These are phyloP conservation scores for Onchidella celtica DNA, from an alignment of 2,888 invertebrate genomes.

Conservation along the genomic window DNA sequence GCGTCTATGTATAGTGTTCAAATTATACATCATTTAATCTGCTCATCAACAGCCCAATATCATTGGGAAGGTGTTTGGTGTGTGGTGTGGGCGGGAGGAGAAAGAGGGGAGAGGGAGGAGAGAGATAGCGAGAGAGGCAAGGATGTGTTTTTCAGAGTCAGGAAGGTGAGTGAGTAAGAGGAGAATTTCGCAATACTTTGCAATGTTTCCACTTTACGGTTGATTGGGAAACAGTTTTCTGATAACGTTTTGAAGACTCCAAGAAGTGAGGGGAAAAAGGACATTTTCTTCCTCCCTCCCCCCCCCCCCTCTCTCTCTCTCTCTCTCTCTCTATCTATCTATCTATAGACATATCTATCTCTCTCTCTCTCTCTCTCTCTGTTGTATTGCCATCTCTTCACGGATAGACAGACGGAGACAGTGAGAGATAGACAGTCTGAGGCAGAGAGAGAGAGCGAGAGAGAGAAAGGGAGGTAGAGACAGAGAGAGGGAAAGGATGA, in stretches of 20 bases:
- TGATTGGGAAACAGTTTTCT: too few species aligned
- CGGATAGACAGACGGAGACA: not conserved
- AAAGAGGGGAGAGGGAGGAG: not conserved
- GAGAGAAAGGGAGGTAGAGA: not conserved
- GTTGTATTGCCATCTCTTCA: not conserved
- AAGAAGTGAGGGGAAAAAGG: not conserved
- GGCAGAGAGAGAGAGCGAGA: not conserved
- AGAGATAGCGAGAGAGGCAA: not conserved
- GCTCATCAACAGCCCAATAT: too few species aligned
- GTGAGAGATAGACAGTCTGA: slow-evolving; percentile 2
- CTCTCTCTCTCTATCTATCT: not conserved
- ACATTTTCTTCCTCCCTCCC: not conserved
- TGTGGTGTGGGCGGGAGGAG: not conserved
- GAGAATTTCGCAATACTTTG: too few species aligned
- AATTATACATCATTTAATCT: too few species aligned
- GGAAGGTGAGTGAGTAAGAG: not conserved
- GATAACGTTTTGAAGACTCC: too few species aligned
- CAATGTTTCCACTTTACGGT: too few species aligned
- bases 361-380: not conserved
- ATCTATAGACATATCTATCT: not conserved
- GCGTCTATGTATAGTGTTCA: too few species aligned
- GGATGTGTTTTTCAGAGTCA: not conserved
- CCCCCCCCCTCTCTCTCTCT: not conserved
- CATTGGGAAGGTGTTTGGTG: too few species aligned
- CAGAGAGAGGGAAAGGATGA: slow-evolving; percentile 1